Conservation (phyloP, 2,888 invertebrate species). For the Ditula angustiorana region DNA sequence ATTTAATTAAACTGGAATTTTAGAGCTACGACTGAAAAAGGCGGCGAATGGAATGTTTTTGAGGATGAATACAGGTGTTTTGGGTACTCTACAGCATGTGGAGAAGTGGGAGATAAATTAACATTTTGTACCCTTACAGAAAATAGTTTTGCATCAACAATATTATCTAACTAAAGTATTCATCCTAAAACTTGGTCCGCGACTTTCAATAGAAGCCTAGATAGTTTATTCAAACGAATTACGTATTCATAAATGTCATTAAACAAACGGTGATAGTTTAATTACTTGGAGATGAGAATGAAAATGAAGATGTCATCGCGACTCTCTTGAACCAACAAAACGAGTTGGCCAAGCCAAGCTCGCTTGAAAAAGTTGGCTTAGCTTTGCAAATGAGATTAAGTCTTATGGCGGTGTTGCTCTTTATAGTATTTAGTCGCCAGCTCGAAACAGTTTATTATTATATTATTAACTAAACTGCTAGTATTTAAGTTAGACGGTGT, state of each 20-base stretch:
- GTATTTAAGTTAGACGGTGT: not conserved
- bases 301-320: not conserved
- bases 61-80: conserved; percentile 15
- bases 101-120: not conserved
- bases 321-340: conserved; percentile 9
- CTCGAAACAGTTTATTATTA: conserved; percentile 24
- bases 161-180: too few species aligned
- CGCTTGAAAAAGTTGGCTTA: conserved; percentile 65
- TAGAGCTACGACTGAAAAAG: conserved; percentile 64
- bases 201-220: not conserved
- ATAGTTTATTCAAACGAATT: not conserved
- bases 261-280: not conserved
- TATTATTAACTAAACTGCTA: conserved; percentile 15
- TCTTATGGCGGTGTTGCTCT: conserved; percentile 56
- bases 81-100: not conserved
- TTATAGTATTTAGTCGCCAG: conserved; percentile 51
- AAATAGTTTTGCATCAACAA: not conserved
- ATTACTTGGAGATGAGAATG: not conserved
- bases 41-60: conserved; percentile 49
- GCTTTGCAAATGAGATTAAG: conserved; percentile 73
- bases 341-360: conserved; percentile 48
- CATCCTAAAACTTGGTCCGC: not conserved
- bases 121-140: not conserved
- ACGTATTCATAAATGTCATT: not conserved
- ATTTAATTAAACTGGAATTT: conserved; percentile 81